phyloP scores from a whole-genome alignment of 2,888 invertebrate species.

The Dicyrtomina minuta region DNA sequence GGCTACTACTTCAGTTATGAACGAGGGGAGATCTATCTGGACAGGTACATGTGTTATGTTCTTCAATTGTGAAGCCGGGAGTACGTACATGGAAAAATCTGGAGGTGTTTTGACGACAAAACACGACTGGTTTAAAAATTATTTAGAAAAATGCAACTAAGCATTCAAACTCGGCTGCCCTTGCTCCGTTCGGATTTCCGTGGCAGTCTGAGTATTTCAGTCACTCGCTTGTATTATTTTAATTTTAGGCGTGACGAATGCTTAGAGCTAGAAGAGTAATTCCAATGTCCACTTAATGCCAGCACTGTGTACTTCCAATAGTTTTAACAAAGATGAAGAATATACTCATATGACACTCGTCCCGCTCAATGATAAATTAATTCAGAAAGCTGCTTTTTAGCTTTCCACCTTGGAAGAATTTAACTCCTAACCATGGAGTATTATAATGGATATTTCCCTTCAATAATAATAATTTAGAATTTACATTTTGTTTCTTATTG shows the following conservation, averaged over 20 bases:
- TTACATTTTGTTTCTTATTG: too few species aligned
- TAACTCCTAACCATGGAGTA: too few species aligned
- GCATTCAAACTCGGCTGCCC: neutral
- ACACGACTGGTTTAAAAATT: slow-evolving; percentile 16
- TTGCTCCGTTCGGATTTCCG: neutral
- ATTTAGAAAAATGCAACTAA: too few species aligned
- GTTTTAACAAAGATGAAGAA: too few species aligned
- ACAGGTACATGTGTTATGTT: slow-evolving; percentile 36
- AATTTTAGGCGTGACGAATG: too few species aligned
- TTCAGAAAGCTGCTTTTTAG: too few species aligned
- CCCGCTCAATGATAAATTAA: too few species aligned
- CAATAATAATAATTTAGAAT: too few species aligned
- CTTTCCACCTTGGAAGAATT: too few species aligned
- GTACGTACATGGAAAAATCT: slow-evolving; percentile 35
- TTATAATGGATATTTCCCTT: too few species aligned
- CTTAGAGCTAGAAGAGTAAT: neutral
- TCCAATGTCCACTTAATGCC: neutral
- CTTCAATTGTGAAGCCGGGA: slow-evolving; percentile 33
- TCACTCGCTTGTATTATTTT: too few species aligned
- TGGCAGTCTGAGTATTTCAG: neutral
- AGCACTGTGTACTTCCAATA: neutral
- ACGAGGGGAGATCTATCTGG: slow-evolving; percentile 34
- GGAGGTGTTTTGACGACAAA: slow-evolving; percentile 32
- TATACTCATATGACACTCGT: too few species aligned
- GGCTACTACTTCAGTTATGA: slow-evolving; percentile 34